A percentile compares a stretch with the other conserved stretches of the same genome.
These are phyloP conservation scores for Lophura nycthemera DNA, from an alignment of 2,113 vertebrate genomes.

Conservation along the genomic window DNA sequence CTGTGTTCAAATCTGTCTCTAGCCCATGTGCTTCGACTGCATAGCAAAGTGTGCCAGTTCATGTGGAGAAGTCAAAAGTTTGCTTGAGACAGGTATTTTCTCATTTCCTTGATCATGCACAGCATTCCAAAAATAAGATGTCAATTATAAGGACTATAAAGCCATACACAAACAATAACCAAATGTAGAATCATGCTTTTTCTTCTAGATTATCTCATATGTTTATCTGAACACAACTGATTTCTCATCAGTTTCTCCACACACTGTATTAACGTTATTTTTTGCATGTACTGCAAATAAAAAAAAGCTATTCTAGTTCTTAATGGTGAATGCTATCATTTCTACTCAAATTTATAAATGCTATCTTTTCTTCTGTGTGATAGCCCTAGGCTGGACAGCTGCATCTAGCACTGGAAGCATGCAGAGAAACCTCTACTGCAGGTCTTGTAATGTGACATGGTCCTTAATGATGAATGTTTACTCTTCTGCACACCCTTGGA, in stretches of 20 bases:
- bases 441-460: not conserved
- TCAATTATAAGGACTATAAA: not conserved
- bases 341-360: not conserved
- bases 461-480: not conserved
- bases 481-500: not conserved
- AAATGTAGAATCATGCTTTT: not conserved
- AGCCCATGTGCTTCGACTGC: not conserved
- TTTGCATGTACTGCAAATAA: not conserved
- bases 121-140: rapidly evolving
- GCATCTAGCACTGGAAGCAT: not conserved
- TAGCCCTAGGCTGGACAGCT: not conserved
- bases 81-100: rapidly evolving
- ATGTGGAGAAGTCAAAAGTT: not conserved
- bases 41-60: not conserved
- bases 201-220: not conserved
- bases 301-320: not conserved
- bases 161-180: not conserved
- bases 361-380: not conserved
- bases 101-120: not conserved
- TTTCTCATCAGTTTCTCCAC: not conserved
- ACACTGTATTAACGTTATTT: not conserved
- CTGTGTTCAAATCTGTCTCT: not conserved
- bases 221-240: not conserved
- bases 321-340: not conserved
- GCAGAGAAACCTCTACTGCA: not conserved